Percentiles rank a stretch among this genome's conserved stretches.
Conservation (phyloP, 2,888 invertebrate species). For the Dicranocentrus wangi region DNA sequence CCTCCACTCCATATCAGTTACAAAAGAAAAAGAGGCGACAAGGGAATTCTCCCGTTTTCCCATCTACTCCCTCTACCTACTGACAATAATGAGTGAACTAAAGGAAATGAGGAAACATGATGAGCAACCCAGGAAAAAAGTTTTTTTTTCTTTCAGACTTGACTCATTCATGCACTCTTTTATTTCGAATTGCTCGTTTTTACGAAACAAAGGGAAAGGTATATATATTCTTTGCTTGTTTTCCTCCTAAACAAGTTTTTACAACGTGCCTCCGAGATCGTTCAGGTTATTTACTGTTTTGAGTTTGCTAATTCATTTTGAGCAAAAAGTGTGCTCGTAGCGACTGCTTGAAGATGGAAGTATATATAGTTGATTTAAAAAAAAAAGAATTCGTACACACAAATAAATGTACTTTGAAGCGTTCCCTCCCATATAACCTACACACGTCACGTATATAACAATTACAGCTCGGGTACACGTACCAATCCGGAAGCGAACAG, state of each 20-base stretch:
- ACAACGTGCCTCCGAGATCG: slow-evolving; percentile 42
- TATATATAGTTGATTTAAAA: too few species aligned
- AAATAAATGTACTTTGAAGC: too few species aligned
- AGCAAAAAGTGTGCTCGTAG: too few species aligned
- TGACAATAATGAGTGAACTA: slow-evolving; percentile 61
- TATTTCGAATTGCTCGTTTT: slow-evolving; percentile 23
- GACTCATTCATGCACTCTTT: neutral
- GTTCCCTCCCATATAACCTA: too few species aligned
- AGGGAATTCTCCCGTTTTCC: slow-evolving; percentile 51
- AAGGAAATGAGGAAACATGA: slow-evolving; percentile 58
- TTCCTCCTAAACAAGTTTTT: neutral
- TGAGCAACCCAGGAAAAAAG: slow-evolving; percentile 44
- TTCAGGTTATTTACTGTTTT: slow-evolving; percentile 47
- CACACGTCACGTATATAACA: too few species aligned
- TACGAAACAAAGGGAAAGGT: slow-evolving; percentile 45
- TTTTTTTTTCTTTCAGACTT: slow-evolving; percentile 27
- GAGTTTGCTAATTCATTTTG: slow-evolving; percentile 45
- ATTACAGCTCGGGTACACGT: too few species aligned
- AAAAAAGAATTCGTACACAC: too few species aligned
- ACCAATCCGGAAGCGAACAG: too few species aligned
- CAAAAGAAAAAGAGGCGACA: slow-evolving; percentile 48
- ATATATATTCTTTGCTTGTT: slow-evolving; percentile 34
- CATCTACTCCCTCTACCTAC: slow-evolving; percentile 43
- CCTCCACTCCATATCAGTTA: slow-evolving; percentile 36
- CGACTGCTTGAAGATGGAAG: too few species aligned